Evolutionary conservation across 2,797 vertebrate species (phyloP).

Genomic region (Pogonophryne albipinna): DNA sequence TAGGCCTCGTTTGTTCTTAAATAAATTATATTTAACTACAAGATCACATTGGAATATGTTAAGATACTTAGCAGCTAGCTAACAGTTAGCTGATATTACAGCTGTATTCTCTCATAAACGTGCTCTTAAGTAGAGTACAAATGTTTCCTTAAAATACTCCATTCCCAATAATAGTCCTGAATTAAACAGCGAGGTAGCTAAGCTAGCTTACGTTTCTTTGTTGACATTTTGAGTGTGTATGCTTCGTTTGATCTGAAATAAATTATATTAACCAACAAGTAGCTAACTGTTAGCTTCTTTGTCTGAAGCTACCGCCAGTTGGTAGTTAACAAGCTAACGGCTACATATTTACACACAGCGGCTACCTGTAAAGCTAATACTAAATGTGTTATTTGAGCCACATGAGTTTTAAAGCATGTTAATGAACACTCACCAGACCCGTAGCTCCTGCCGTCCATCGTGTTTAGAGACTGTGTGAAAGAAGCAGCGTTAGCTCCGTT

Average conservation of each 20-base stretch:
- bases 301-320: background rate
- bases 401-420: no score
- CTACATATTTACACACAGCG: background rate
- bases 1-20: background rate
- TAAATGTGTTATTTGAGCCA: no score
- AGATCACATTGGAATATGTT: accelerated
- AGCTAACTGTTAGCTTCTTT: background rate
- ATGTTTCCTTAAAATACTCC: no score
- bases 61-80: accelerated
- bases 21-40: background rate
- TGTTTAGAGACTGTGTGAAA: background rate
- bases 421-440: constrained; percentile 67
- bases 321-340: constrained; percentile 10
- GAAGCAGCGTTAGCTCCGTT: no score
- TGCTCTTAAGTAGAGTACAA: no score
- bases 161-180: no score
- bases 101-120: no score
- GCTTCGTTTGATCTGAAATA: background rate
- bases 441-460: constrained; percentile 78
- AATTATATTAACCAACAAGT: background rate
- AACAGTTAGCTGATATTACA: no score
- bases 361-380: background rate
- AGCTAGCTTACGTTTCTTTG: no score
- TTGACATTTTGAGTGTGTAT: no score
- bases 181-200: no score